Percentiles rank a stretch among this genome's conserved stretches.
These are phyloP conservation scores for Petrocephalus sullivani DNA, from an alignment of 2,797 vertebrate genomes.

Conservation along the genomic window DNA sequence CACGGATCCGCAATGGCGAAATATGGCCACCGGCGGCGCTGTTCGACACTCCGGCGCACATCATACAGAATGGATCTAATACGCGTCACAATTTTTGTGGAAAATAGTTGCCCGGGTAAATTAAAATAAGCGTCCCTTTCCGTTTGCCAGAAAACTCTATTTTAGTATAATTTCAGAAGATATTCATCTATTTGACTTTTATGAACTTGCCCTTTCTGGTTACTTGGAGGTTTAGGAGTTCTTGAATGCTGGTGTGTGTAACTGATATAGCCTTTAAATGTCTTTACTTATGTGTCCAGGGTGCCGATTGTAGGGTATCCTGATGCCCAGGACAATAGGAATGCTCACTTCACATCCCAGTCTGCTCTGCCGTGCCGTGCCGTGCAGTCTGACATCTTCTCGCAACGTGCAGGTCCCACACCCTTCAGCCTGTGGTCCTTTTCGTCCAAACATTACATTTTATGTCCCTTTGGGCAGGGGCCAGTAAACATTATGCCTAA, in stretches of 20 bases:
- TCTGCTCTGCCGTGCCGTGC: neutral
- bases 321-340: neutral
- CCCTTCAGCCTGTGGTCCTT: neutral
- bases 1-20: neutral
- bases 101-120: neutral
- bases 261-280: neutral
- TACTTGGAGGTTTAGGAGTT: neutral
- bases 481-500: slow-evolving; percentile 72
- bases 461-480: slow-evolving; percentile 60
- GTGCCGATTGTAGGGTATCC: neutral
- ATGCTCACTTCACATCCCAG: neutral
- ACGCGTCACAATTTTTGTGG: neutral
- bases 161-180: neutral
- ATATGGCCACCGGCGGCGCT: neutral
- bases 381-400: neutral
- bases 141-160: neutral
- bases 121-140: neutral
- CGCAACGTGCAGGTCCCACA: neutral
- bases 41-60: neutral
- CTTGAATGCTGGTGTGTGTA: neutral
- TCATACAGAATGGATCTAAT: neutral
- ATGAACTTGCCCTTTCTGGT: neutral
- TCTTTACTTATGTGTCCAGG: neutral
- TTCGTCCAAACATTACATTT: slow-evolving; percentile 67
- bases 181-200: neutral